Conservation (phyloP, 2,888 invertebrate genomes). For the Ormyrus nitidulus region DNA sequence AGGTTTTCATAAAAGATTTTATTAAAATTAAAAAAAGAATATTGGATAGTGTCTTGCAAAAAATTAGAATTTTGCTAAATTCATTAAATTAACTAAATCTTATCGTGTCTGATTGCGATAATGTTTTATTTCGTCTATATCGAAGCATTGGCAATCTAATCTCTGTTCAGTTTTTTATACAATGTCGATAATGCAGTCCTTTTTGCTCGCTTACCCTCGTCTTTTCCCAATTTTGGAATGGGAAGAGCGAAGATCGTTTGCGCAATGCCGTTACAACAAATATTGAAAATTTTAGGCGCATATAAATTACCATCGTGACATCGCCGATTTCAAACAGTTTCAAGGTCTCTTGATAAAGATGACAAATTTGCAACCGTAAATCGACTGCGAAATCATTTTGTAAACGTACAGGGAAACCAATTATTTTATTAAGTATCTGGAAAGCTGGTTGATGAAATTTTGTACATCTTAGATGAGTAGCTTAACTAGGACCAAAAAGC, state of each 20-base stretch:
- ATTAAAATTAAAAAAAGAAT: too few relatives aligned
- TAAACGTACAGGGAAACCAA: not conserved
- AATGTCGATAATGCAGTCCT: conserved; percentile 30
- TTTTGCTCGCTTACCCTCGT: not conserved
- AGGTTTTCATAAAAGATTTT: too few relatives aligned
- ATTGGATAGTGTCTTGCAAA: too few relatives aligned
- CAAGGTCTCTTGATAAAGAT: conserved; percentile 30
- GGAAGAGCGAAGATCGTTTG: not conserved
- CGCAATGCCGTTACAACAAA: conserved; percentile 20
- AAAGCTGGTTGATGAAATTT: not conserved
- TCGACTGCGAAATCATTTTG: conserved; percentile 11
- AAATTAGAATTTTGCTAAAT: too few relatives aligned
- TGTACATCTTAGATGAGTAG: too few relatives aligned
- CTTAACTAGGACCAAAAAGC: too few relatives aligned
- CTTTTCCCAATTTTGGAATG: not conserved
- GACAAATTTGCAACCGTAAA: conserved; percentile 40
- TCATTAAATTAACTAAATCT: too few relatives aligned
- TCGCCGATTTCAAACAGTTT: conserved; percentile 14
- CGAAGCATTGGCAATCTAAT: conserved; percentile 34
- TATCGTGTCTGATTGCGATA: conserved; percentile 14
- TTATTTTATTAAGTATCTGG: conserved; percentile 5
- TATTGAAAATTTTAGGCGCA: conserved; percentile 15
- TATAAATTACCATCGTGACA: conserved; percentile 1
- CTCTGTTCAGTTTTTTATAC: conserved; percentile 1
- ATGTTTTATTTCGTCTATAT: conserved; percentile 36